Conservation (phyloP, 2,888 invertebrate genomes). For the Pyrrhosoma nymphula region DNA sequence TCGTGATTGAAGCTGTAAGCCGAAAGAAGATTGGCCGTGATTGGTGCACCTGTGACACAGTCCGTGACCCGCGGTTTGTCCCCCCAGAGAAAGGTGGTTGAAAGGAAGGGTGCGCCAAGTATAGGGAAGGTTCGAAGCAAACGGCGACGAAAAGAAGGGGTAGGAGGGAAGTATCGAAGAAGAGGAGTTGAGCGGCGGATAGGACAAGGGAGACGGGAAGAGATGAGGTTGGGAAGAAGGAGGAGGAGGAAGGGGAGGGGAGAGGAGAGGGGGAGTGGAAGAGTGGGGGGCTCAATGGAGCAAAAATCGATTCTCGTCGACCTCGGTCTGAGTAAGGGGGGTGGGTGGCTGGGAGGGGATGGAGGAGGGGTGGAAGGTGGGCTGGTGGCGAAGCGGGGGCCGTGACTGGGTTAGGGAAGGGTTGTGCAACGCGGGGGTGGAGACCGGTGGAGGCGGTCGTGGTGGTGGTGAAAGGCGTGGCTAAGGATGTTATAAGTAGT, state of each 20-base stretch:
- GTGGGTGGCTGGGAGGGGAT: not conserved
- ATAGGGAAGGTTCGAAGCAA: too few relatives aligned
- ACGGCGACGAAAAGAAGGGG: not conserved
- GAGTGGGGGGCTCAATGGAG: constrained; percentile 52
- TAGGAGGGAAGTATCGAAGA: not conserved
- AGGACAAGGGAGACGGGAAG: not conserved
- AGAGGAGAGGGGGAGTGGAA: not conserved
- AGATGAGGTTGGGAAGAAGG: not conserved
- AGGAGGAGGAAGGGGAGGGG: not conserved
- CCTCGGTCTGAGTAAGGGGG: constrained; percentile 42
- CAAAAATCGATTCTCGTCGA: constrained; percentile 59
- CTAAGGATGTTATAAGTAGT: constrained; percentile 62
- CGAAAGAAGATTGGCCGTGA: not conserved
- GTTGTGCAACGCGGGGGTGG: constrained; percentile 62
- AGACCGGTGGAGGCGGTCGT: not conserved
- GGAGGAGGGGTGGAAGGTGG: not conserved
- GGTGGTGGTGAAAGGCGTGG: constrained; percentile 58
- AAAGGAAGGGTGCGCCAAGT: not conserved
- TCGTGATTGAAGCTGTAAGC: not conserved
- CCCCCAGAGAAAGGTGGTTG: not conserved
- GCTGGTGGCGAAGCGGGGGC: not conserved
- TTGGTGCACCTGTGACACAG: not conserved
- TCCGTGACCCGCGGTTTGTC: not conserved
- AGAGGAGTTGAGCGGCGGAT: too few relatives aligned
- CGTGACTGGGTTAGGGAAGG: not conserved